Conservation (phyloP, 1,140 invertebrate genomes). For the Acromyrmex charruanus region DNA sequence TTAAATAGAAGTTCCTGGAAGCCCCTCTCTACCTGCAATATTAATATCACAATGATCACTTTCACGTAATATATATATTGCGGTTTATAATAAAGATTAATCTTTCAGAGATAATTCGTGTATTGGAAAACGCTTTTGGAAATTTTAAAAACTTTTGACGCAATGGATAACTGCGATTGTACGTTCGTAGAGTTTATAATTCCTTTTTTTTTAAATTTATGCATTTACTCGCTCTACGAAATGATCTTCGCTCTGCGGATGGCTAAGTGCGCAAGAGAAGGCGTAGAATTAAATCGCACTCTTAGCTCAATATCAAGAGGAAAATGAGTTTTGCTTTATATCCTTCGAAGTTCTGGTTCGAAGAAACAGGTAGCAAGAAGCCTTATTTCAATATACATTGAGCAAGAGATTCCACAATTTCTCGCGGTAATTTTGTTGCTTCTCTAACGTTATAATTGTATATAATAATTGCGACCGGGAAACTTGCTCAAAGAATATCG, state of each 20-base stretch:
- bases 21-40: background rate
- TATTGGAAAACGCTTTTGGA: background rate
- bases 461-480: background rate
- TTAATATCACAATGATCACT: background rate
- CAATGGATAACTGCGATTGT: background rate
- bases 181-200: background rate
- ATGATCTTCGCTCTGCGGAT: background rate
- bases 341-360: background rate
- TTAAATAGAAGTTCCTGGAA: background rate
- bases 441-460: background rate
- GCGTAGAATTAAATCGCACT: background rate
- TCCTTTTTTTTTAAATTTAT: background rate
- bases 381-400: background rate
- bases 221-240: background rate
- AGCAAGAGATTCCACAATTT: background rate
- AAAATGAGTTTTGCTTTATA: constrained; percentile 8
- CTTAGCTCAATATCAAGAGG: background rate
- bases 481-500: background rate
- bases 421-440: background rate
- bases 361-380: background rate
- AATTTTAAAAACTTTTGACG: background rate
- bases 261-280: background rate
- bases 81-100: background rate
- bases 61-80: no score
- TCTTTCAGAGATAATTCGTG: background rate